These are phyloP conservation scores for Phoenoteleia sp. DNA, from an alignment of 2,888 invertebrate genomes.

Conservation along the genomic window DNA sequence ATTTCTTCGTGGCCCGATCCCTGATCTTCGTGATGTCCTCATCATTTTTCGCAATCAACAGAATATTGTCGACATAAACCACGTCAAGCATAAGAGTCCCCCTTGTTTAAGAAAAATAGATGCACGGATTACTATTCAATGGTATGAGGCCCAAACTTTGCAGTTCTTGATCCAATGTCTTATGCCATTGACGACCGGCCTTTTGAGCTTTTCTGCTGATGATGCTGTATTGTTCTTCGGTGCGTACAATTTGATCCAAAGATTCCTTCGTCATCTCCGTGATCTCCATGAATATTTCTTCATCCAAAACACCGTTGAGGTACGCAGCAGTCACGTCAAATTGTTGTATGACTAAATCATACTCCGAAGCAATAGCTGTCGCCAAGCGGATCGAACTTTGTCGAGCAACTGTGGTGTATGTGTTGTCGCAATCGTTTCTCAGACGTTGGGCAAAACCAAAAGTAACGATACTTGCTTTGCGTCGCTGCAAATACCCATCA, in stretches of 20 bases:
- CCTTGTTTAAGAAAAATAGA: constrained; percentile 2
- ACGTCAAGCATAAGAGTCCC: background rate
- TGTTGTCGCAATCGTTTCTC: no score
- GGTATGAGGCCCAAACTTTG: background rate
- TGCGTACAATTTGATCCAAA: background rate
- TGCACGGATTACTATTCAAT: constrained; percentile 5
- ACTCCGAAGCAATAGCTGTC: background rate
- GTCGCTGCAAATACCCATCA: background rate
- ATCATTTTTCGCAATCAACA: background rate
- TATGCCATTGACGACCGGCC: background rate
- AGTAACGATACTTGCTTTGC: background rate
- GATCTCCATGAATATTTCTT: constrained; percentile 41
- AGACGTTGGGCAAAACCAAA: no score
- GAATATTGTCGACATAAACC: background rate
- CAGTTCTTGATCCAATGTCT: constrained; percentile 5
- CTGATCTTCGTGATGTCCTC: background rate
- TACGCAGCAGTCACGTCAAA: constrained; percentile 57
- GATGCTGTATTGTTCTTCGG: no score
- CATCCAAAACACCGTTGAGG: constrained; percentile 44
- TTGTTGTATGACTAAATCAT: constrained; percentile 26
- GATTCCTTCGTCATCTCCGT: constrained; percentile 13
- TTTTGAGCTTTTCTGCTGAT: no score
- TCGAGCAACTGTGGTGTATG: no score
- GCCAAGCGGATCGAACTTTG: background rate
- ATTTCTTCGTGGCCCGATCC: background rate